Evolutionary conservation across 2,888 invertebrate species (phyloP), one percentile per base, ranked within the genome.

Genomic region (Eristalinus aeneus): DNA sequence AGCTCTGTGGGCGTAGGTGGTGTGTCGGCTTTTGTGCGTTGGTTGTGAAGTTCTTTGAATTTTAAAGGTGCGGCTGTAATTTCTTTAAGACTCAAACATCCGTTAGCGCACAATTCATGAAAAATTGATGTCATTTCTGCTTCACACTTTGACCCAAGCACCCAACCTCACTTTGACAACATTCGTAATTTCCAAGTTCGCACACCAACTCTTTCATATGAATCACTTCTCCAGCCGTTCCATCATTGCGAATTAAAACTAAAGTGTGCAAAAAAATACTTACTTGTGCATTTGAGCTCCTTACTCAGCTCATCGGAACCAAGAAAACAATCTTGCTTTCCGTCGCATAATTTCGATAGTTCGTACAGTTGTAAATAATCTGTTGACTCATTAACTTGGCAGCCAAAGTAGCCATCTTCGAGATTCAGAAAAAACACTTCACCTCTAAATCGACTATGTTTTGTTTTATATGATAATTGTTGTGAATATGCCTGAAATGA

Each of bases 401-500:
- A 98, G 92, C 98, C 98, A 94, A 98, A 98, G 94, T 97, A 98
- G 92, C 98, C 98, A 94, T 98, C 98, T 94, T 98, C 98, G 94
- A 98, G 95, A 94, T 98, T 98, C 93, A 98, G 95, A 94, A 98
- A 97, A 95, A 98, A 98, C 93, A 98, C 96, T 95, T 98, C 98
- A 93, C 96, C 95, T 94, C 95, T 96, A 94, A 96, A 96, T 94
- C 92, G 92, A 91, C 92, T 92, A 89, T 90, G 90, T 90, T 91
- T 92, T 90, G 91, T 91, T 90, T 92, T 95, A 94, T 96, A 96
- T 93, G 95, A 95, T 93, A 95, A 95, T 94, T 95, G 95, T 94
- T 96, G 96, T 94, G 95, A 93, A 92, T 90, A 91, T 92, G 92
- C 93, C 93, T 93, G 89, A 0, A 89, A 89, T 23, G 63, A 71